Percentiles rank a stretch among this genome's conserved stretches.
phyloP scores from a whole-genome alignment of 1,140 invertebrate species.

The Lepidurus packardi region DNA sequence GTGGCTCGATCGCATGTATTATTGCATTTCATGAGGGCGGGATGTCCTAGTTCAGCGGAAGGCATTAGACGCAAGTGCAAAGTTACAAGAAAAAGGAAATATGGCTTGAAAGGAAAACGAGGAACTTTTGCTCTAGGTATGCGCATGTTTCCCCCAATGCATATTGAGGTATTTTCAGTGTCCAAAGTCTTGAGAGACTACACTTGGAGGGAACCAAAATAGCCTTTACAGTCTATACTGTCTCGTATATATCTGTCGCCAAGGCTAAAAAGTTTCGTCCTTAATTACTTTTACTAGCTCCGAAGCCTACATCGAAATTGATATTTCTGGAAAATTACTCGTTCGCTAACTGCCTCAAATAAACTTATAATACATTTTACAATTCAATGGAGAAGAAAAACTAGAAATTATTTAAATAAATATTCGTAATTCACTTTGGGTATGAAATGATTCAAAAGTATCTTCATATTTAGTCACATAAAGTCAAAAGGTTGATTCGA shows the following conservation, averaged over 20 bases:
- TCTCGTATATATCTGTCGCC: background rate
- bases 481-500: too few relatives aligned
- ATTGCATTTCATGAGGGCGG: background rate
- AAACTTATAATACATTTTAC: background rate
- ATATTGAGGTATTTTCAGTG: background rate
- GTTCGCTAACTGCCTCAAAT: background rate
- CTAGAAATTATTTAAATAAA: background rate
- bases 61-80: background rate
- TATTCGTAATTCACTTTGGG: background rate
- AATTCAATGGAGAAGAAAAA: background rate
- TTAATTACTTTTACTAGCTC: background rate
- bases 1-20: background rate
- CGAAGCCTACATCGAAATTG: background rate
- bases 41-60: background rate
- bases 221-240: background rate
- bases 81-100: background rate
- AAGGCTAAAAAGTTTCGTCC: background rate
- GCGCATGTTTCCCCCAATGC: background rate
- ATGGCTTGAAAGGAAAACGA: background rate
- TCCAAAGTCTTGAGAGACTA: background rate
- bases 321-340: background rate
- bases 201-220: background rate
- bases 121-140: background rate
- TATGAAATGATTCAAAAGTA: too few relatives aligned
- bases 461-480: too few relatives aligned